Evolutionary conservation across 2,113 vertebrate species (phyloP).

Genomic region (Dromiciops gliroides): DNA sequence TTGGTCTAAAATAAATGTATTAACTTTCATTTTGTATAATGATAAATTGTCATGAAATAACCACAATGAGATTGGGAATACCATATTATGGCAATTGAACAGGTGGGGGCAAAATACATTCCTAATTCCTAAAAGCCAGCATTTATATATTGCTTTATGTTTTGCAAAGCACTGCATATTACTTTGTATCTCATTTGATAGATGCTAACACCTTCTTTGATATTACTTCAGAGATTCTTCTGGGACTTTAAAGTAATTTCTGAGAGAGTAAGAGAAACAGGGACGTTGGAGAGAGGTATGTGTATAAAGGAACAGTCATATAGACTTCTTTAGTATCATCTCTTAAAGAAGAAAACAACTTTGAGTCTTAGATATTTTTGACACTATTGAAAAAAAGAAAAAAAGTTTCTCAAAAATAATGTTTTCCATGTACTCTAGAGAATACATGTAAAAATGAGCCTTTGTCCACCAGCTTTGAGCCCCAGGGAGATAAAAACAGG

Average conservation of each 20-base stretch:
- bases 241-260: constrained; percentile 66
- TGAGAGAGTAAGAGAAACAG: constrained; percentile 54
- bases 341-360: constrained; percentile 57
- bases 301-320: constrained; percentile 51
- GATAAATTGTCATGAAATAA: constrained; percentile 68
- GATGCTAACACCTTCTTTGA: constrained; percentile 53
- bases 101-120: constrained; percentile 69
- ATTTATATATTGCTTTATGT: background rate
- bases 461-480: constrained; percentile 53
- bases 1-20: constrained; percentile 64
- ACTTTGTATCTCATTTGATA: background rate
- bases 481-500: constrained; percentile 35
- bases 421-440: constrained; percentile 63
- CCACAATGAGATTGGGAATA: constrained; percentile 61
- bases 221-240: constrained; percentile 43
- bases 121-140: constrained; percentile 41
- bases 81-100: constrained; percentile 56
- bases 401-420: constrained; percentile 46
- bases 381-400: constrained; percentile 67
- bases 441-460: constrained; percentile 1
- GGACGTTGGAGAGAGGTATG: constrained; percentile 19
- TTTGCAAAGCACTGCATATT: background rate
- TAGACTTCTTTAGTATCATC: constrained; percentile 40
- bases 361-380: constrained; percentile 54
- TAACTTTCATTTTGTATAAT: constrained; percentile 57